A percentile compares a stretch with the other conserved stretches of the same genome.
phyloP scores from a whole-genome alignment of 2,797 vertebrate genomes.

The Rhinoraja longicauda region DNA sequence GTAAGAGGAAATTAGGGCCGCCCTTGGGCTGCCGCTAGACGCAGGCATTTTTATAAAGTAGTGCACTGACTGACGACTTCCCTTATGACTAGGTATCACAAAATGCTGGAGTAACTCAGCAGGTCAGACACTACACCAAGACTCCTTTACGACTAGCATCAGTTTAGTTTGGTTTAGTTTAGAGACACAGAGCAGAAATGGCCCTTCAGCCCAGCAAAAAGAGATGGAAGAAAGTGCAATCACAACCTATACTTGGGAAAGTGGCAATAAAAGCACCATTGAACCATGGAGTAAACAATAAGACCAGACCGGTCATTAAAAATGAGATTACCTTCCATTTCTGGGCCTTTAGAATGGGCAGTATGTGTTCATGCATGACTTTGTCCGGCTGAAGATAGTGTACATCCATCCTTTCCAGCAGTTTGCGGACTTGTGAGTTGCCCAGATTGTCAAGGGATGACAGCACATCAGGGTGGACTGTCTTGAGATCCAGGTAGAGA shows the following conservation, averaged over 20 bases:
- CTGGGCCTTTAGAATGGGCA: constrained; percentile 55
- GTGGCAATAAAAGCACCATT: no score
- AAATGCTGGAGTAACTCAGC: no score
- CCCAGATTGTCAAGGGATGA: constrained; percentile 61
- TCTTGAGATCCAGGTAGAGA: constrained; percentile 60
- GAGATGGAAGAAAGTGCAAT: not conserved
- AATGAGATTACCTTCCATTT: constrained; percentile 61
- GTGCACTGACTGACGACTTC: not conserved
- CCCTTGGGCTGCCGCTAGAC: no score
- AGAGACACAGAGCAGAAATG: no score
- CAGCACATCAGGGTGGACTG: constrained; percentile 60
- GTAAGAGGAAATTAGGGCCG: not conserved
- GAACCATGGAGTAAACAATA: no score
- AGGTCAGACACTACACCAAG: no score
- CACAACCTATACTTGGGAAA: not conserved
- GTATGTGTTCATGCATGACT: constrained; percentile 65
- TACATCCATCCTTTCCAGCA: constrained; percentile 61
- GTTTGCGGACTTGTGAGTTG: constrained; percentile 63
- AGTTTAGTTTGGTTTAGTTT: no score
- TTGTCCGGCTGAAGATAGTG: constrained; percentile 65
- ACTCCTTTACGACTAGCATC: not conserved
- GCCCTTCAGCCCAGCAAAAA: no score
- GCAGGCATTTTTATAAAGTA: not conserved
- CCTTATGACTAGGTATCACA: no score
- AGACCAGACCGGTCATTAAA: not conserved